Base-by-base conservation (phyloP, 1,140 invertebrate species). In the Triops longicaudatus region DNA sequence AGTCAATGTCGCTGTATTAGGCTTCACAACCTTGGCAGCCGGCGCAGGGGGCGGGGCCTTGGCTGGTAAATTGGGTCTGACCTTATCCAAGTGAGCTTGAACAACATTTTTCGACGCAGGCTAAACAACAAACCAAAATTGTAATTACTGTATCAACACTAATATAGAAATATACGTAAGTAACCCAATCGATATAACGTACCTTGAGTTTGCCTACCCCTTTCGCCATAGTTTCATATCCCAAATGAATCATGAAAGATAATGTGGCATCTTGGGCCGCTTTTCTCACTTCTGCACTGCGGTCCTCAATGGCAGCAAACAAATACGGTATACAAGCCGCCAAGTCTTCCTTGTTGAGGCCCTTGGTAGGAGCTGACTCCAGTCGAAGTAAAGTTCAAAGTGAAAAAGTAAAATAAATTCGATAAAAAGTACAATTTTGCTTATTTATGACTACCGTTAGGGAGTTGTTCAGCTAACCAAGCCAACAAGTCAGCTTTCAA, bases 171-270 rank as follows among this genome's bases (percentile, higher is more conserved):
- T n/a, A n/a, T n/a, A n/a, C n/a, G n/a, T n/a, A n/a, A n/a, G n/a
- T n/a, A n/a, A n/a, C 7, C 7, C 31, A 37, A 37, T 37, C 2
- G 7, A 37, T 37, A 37, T 63, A 6, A 73, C 77, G 79, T 83
- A 92, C 91, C 88, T 96, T 96, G 1, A 95, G 82, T 83, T 94
- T 95, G 80, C 93, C 91, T 12, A 91, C 87, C 50, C 91, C 90
- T 78, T 90, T 90, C 5, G 88, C 84, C 91, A 97, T 93, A 0
- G 86, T 79, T 71, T 96, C 93, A 81, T 92, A 97, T 7, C 95
- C 93, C 1, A 95, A 84, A 84, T 97, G 95, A 77, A 97, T 91
- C 95, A 98, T 98, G 79, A 96, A 91, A 9, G 94, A 94, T 28
- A 97, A 83, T 26, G 97, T 89, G 73, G 93, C 93, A 82, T 98